phyloP scores from a whole-genome alignment of 2,113 vertebrate species.

The Sphyrna mokarran region DNA sequence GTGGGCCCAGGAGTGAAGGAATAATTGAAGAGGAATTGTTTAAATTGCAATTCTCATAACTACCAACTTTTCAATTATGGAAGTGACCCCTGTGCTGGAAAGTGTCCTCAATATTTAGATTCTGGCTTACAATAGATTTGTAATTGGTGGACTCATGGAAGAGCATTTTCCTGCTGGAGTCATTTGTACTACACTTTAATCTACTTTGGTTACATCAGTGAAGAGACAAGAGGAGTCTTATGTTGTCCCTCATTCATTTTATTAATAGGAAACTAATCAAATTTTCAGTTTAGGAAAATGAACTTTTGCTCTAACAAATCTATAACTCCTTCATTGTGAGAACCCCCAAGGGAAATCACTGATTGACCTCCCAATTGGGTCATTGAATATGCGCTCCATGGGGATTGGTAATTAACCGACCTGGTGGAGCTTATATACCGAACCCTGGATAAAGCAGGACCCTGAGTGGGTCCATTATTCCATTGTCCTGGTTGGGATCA shows the following conservation, averaged over 20 bases:
- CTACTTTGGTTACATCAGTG: neutral
- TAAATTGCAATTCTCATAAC: neutral
- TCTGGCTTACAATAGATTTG: neutral
- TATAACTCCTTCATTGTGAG: neutral
- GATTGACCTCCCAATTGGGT: too few relatives aligned
- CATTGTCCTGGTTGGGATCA: too few relatives aligned
- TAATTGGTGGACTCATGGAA: neutral
- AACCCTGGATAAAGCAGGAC: too few relatives aligned
- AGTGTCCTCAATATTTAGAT: neutral
- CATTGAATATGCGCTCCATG: too few relatives aligned
- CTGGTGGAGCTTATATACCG: too few relatives aligned
- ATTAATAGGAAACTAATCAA: neutral
- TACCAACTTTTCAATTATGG: neutral
- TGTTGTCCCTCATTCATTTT: neutral
- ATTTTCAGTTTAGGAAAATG: neutral
- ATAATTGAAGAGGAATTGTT: neutral
- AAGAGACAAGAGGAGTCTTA: neutral
- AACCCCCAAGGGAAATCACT: too few relatives aligned
- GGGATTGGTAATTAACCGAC: too few relatives aligned
- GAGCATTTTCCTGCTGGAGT: neutral
- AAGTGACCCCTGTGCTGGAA: neutral
- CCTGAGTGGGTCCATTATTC: too few relatives aligned
- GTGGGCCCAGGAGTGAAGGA: neutral
- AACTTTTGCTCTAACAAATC: neutral
- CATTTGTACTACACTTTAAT: neutral